phyloP scores from a whole-genome alignment of 2,888 invertebrate species.

The Eurois occulta region DNA sequence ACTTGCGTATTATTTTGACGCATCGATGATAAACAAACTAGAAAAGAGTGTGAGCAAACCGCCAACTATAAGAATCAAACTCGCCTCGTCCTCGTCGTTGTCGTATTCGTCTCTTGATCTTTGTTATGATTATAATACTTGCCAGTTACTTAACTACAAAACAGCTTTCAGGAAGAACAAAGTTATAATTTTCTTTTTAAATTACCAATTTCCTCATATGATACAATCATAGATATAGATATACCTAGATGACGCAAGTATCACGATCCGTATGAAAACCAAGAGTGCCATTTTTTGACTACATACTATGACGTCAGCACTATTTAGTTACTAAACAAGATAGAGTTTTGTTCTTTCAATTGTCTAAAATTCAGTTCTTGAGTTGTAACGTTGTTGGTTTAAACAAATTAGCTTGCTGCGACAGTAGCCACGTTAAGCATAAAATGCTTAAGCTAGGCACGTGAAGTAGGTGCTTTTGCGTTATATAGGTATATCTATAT shows the following conservation, averaged over 20 bases:
- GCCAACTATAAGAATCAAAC: too few relatives aligned
- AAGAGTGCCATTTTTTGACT: not conserved
- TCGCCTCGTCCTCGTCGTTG: too few relatives aligned
- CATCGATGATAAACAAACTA: not conserved
- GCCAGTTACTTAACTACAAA: not conserved
- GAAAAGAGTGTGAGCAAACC: not conserved
- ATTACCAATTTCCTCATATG: not conserved
- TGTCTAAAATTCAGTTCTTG: not conserved
- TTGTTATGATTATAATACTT: not conserved
- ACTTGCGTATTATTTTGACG: not conserved
- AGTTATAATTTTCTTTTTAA: not conserved
- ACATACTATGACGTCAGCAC: not conserved
- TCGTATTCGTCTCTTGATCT: not conserved
- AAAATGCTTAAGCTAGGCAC: not conserved
- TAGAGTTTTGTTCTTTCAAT: not conserved
- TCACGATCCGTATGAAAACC: not conserved
- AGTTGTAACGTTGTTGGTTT: not conserved
- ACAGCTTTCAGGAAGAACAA: not conserved
- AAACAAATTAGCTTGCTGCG: too few relatives aligned
- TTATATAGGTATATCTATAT: not conserved
- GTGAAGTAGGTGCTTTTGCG: not conserved
- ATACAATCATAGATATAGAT: not conserved
- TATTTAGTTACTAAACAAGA: not conserved
- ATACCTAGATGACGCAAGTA: not conserved
- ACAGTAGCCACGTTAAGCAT: not conserved